Conservation (phyloP, 1,140 invertebrate genomes). For the Zaprionus tsacasi region DNA sequence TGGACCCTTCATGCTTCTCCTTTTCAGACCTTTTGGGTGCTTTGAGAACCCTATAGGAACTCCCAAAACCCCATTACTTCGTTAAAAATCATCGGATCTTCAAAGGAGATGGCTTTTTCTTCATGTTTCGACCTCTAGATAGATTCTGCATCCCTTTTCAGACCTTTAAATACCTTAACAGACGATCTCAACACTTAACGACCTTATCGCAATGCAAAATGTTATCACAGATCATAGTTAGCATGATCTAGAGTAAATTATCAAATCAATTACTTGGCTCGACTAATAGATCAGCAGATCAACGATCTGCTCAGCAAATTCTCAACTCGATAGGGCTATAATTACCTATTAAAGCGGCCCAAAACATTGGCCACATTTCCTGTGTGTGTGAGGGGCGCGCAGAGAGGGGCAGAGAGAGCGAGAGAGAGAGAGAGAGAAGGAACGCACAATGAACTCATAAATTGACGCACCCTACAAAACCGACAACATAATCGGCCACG, state of each 20-base stretch:
- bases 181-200: too few relatives aligned
- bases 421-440: neutral
- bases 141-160: too few relatives aligned
- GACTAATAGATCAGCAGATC: constrained; percentile 26
- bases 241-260: neutral
- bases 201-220: too few relatives aligned
- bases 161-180: too few relatives aligned
- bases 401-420: neutral
- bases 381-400: constrained; percentile 23
- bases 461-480: constrained; percentile 78
- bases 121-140: too few relatives aligned
- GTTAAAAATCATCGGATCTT: too few relatives aligned
- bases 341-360: constrained; percentile 43
- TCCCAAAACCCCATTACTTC: too few relatives aligned
- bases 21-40: too few relatives aligned
- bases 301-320: neutral
- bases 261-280: constrained; percentile 9
- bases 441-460: constrained; percentile 81
- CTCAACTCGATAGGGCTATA: constrained; percentile 13
- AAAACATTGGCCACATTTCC: constrained; percentile 62
- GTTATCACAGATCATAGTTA: too few relatives aligned
- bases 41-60: too few relatives aligned
- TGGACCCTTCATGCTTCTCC: too few relatives aligned
- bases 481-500: constrained; percentile 80
- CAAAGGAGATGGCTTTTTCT: too few relatives aligned